These are phyloP conservation scores for Lepus americanus DNA, from an alignment of 2,113 vertebrate genomes.

Conservation along the genomic window DNA sequence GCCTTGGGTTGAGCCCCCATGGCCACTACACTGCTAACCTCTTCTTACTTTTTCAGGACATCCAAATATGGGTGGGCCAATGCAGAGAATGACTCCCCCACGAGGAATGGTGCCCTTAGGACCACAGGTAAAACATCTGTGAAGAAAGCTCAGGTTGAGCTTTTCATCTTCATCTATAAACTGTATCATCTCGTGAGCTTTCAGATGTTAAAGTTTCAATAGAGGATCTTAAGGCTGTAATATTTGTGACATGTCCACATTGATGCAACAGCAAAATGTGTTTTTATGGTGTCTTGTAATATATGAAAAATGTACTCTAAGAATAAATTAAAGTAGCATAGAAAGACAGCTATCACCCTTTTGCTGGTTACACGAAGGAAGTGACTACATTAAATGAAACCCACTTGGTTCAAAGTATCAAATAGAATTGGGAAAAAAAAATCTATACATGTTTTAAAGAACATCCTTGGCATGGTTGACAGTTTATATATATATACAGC, in stretches of 20 bases:
- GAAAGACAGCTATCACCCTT: slow-evolving; percentile 15
- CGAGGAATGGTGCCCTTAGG: slow-evolving; percentile 98
- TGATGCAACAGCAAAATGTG: background rate
- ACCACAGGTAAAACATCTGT: slow-evolving; percentile 92
- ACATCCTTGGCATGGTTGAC: background rate
- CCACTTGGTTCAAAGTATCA: slow-evolving; percentile 35
- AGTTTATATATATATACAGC: background rate
- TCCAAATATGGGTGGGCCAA: slow-evolving; percentile 98
- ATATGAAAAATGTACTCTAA: background rate
- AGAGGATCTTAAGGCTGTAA: background rate
- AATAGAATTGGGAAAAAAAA: slow-evolving; percentile 35
- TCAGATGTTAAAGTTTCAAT: background rate
- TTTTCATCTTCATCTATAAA: slow-evolving; percentile 12
- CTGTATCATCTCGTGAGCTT: background rate
- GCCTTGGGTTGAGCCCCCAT: background rate
- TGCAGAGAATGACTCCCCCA: slow-evolving; percentile 99
- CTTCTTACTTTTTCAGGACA: slow-evolving; percentile 89
- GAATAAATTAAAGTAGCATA: slow-evolving; percentile 23
- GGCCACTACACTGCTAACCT: background rate
- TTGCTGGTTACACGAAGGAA: slow-evolving; percentile 23
- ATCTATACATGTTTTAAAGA: slow-evolving; percentile 34
- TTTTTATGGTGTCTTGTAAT: background rate
- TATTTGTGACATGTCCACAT: slow-evolving; percentile 3
- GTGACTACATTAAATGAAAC: slow-evolving; percentile 51
- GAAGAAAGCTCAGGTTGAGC: background rate